Evolutionary conservation across 2,113 vertebrate species (phyloP).

Genomic region (Phocoena sinus): DNA sequence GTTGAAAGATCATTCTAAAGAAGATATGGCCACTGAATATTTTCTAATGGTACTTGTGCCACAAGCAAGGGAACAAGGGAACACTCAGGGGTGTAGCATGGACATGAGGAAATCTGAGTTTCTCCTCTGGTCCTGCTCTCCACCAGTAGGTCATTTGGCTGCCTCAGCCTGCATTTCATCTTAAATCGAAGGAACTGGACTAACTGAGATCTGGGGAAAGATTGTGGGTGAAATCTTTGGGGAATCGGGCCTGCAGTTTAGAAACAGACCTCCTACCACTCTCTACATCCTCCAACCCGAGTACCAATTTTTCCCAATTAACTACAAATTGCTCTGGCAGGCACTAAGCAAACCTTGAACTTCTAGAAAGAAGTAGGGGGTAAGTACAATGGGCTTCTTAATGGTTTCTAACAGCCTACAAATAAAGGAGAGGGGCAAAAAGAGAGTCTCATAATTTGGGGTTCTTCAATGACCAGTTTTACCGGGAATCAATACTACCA

Average conservation of each 20-base stretch:
- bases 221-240: background rate
- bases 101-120: background rate
- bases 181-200: background rate
- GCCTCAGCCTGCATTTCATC: background rate
- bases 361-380: slow-evolving; percentile 25
- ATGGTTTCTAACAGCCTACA: slow-evolving; percentile 19
- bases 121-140: background rate
- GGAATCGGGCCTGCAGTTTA: background rate
- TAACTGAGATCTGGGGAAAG: slow-evolving; percentile 2
- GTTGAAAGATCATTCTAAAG: background rate
- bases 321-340: background rate
- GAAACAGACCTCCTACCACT: background rate
- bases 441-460: background rate
- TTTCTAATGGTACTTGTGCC: background rate
- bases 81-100: background rate
- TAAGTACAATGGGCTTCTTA: background rate
- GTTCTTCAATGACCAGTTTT: slow-evolving; percentile 20
- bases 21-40: background rate
- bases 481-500: slow-evolving; percentile 17
- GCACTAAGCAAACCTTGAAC: slow-evolving; percentile 24
- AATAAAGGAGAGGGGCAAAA: slow-evolving; percentile 1
- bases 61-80: background rate
- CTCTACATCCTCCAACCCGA: background rate
- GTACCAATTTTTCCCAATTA: slow-evolving; percentile 13
- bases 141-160: background rate